Percentiles rank a stretch among this genome's conserved stretches.
Conservation (phyloP, 2,797 vertebrate species). For the Garrulus glandarius region DNA sequence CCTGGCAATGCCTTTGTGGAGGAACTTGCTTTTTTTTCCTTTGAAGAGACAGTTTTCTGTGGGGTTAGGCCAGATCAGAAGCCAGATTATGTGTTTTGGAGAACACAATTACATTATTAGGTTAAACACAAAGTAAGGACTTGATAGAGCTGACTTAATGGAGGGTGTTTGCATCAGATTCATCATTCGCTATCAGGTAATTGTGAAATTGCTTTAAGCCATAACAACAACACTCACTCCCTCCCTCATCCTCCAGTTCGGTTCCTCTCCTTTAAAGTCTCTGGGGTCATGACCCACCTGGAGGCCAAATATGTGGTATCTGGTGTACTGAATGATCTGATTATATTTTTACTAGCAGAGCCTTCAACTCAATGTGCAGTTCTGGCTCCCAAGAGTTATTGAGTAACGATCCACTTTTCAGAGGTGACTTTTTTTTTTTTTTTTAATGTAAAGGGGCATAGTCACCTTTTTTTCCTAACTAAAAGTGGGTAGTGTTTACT, state of each 20-base stretch:
- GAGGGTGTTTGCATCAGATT: constrained; percentile 63
- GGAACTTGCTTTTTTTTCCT: constrained; percentile 44
- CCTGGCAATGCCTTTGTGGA: constrained; percentile 41
- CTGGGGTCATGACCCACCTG: constrained; percentile 63
- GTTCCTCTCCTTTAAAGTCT: constrained; percentile 67
- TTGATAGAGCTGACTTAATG: constrained; percentile 49
- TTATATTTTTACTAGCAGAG: constrained; percentile 45
- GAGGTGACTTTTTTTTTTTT: neutral
- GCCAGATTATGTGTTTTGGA: constrained; percentile 59
- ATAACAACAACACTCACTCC: constrained; percentile 50
- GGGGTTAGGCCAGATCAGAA: constrained; percentile 65
- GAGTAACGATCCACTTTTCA: neutral
- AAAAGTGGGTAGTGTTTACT: neutral
- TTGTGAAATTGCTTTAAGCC: constrained; percentile 70
- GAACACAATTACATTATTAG: constrained; percentile 56
- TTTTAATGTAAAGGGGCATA: neutral
- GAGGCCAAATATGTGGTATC: constrained; percentile 57
- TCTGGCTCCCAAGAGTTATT: neutral
- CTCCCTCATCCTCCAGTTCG: constrained; percentile 44
- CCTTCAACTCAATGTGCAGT: neutral
- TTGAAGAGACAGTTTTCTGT: constrained; percentile 58
- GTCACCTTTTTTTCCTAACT: neutral
- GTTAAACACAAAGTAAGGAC: constrained; percentile 59
- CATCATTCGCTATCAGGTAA: constrained; percentile 61
- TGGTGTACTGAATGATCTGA: constrained; percentile 53